Percentiles rank a stretch among this genome's conserved stretches.
phyloP scores from a whole-genome alignment of 2,888 invertebrate genomes.

The Caenorhabditis drosophilae region DNA sequence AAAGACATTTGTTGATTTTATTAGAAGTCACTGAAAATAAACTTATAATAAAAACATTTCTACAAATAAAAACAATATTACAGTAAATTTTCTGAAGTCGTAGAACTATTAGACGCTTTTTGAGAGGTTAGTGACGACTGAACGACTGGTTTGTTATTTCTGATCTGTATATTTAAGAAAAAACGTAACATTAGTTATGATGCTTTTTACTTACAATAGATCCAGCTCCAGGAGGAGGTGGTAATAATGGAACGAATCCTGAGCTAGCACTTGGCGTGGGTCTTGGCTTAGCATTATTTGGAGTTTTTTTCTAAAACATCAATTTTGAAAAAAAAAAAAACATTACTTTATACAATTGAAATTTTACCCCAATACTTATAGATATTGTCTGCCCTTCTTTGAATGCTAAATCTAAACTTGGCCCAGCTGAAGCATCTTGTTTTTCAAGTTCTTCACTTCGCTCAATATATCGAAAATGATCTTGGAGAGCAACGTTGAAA shows the following conservation, averaged over 20 bases:
- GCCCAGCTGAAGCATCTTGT: constrained; percentile 51
- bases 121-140: neutral
- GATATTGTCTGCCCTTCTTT: constrained; percentile 99
- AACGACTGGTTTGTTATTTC: neutral
- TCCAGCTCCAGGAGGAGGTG: constrained; percentile 62
- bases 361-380: constrained; percentile 82
- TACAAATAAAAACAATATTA: constrained; percentile 1
- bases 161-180: no score
- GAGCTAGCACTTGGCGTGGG: constrained; percentile 36
- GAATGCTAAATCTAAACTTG: constrained; percentile 89
- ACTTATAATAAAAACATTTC: neutral
- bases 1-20: no score
- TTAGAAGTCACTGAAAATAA: constrained; percentile 9
- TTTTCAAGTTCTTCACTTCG: constrained; percentile 82
- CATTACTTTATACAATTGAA: no score
- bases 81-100: constrained; percentile 10
- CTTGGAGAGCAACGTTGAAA: constrained; percentile 86
- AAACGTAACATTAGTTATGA: no score
- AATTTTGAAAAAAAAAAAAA: no score
- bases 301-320: no score
- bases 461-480: constrained; percentile 73
- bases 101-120: neutral
- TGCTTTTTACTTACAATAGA: constrained; percentile 14
- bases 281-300: no score
- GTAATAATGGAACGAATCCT: constrained; percentile 58